Evolutionary conservation across 1,140 invertebrate species (phyloP).

Genomic region (Eriocheir sinensis): DNA sequence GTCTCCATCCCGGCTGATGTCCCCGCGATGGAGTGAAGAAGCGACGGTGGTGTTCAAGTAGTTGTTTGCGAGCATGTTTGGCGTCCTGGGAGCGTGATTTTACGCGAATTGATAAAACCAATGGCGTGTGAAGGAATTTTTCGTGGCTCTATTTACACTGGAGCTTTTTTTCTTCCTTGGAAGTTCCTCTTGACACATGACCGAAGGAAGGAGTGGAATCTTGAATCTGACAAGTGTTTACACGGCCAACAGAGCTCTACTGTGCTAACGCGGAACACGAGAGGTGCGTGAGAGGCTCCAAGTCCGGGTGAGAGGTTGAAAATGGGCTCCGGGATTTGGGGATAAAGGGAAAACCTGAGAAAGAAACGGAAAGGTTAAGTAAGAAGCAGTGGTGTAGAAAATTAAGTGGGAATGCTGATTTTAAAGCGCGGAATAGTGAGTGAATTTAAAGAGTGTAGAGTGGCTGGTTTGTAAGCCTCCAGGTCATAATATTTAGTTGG

Average conservation of each 20-base stretch:
- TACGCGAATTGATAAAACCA: neutral
- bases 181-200: neutral
- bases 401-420: no score
- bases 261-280: neutral
- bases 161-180: neutral
- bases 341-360: no score
- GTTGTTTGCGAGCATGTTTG: neutral
- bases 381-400: no score
- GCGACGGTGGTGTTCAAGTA: neutral
- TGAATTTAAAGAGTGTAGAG: no score
- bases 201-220: neutral
- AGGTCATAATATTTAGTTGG: no score
- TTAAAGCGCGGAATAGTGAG: no score
- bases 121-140: neutral
- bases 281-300: neutral
- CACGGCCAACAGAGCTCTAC: neutral
- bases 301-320: neutral
- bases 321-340: neutral
- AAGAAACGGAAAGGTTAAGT: no score
- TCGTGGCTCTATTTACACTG: neutral
- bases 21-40: neutral
- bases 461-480: no score
- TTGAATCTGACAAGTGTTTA: constrained; percentile 2
- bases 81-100: neutral
- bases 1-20: no score